These are phyloP conservation scores for Sipha flava DNA, from an alignment of 1,140 invertebrate genomes.

Conservation along the genomic window DNA sequence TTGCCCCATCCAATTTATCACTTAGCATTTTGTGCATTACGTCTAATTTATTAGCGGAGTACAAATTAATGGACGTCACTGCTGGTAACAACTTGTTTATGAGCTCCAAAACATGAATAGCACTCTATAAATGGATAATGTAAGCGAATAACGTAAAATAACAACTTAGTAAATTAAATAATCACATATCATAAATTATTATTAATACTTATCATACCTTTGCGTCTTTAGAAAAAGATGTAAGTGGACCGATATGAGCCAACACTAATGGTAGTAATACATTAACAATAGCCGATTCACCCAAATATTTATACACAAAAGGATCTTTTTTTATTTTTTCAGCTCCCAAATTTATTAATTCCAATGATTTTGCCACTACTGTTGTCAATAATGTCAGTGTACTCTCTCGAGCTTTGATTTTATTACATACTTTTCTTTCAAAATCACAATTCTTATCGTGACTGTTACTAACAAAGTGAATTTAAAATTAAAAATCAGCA, in stretches of 20 bases:
- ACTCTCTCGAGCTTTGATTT: conserved; percentile 62
- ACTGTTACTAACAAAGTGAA: conserved; percentile 48
- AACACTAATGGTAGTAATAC: conserved; percentile 69
- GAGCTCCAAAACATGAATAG: conserved; percentile 79
- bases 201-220: conserved; percentile 50
- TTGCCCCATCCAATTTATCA: conserved; percentile 4
- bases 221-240: conserved; percentile 59
- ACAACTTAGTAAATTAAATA: not conserved
- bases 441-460: conserved; percentile 22
- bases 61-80: conserved; percentile 72
- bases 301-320: conserved; percentile 40
- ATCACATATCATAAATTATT: not conserved
- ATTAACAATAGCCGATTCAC: conserved; percentile 55
- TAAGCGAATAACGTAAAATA: not conserved
- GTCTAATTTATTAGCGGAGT: conserved; percentile 40
- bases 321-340: conserved; percentile 49
- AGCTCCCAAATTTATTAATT: conserved; percentile 60
- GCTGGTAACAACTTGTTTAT: conserved; percentile 86
- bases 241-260: conserved; percentile 71
- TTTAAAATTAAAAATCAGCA: not conserved
- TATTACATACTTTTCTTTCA: conserved; percentile 43
- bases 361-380: conserved; percentile 62
- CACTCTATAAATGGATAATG: conserved; percentile 53
- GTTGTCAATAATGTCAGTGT: conserved; percentile 62
- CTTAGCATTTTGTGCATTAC: conserved; percentile 33